These are phyloP conservation scores for Smithornis capensis DNA, from an alignment of 2,113 vertebrate genomes.

Conservation along the genomic window DNA sequence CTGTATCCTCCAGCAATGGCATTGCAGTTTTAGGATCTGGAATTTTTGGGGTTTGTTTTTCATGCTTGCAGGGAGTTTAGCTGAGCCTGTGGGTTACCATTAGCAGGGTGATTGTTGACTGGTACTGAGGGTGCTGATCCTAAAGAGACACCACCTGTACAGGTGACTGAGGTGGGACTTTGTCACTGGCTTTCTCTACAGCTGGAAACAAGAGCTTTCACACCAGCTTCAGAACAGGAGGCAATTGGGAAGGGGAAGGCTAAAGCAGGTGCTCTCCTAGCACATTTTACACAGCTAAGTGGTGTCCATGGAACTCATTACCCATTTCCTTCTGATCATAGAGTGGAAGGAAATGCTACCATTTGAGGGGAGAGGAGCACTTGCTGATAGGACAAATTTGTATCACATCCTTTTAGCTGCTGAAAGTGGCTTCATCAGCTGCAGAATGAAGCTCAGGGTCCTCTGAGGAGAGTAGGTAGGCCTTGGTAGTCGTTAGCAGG, in stretches of 20 bases:
- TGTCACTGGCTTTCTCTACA: neutral
- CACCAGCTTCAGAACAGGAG: neutral
- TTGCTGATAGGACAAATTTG: neutral
- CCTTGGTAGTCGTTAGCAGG: neutral
- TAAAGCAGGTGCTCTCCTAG: neutral
- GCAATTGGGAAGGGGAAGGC: neutral
- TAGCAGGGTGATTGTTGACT: fast-evolving
- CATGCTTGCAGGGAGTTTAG: fast-evolving
- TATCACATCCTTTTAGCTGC: neutral
- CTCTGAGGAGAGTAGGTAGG: neutral
- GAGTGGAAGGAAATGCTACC: fast-evolving
- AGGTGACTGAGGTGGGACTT: neutral
- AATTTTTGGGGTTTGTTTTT: neutral
- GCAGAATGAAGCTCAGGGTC: neutral
- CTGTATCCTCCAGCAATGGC: neutral
- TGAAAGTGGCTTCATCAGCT: neutral
- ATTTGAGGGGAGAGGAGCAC: neutral
- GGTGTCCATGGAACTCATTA: neutral
- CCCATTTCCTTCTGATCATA: neutral
- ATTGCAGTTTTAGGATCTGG: neutral
- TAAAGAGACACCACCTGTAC: neutral
- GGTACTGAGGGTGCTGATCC: neutral
- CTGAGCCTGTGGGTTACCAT: neutral
- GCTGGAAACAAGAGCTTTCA: neutral
- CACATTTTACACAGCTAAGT: neutral